Evolutionary conservation across 2,888 invertebrate species (phyloP).

Genomic region (Eurytoma adleriae): DNA sequence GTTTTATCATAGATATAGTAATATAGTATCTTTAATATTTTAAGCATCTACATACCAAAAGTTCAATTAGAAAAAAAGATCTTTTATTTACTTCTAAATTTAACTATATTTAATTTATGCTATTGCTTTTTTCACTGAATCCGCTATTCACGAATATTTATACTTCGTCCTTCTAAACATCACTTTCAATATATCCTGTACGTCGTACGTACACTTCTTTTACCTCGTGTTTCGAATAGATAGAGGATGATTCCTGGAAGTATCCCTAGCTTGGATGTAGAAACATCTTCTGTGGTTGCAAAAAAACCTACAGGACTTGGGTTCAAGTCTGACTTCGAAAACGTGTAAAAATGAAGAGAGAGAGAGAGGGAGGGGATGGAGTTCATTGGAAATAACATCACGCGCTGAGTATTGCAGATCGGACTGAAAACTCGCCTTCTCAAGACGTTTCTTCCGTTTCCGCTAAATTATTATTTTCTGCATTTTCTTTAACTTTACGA

Average conservation of each 20-base stretch:
- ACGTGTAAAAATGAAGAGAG: not conserved
- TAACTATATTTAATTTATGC: too few species aligned
- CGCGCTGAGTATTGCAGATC: slow-evolving; percentile 70
- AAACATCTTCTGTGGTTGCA: slow-evolving; percentile 46
- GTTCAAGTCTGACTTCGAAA: not conserved
- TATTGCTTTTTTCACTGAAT: not conserved
- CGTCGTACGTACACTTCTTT: not conserved
- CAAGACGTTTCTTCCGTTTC: slow-evolving; percentile 19
- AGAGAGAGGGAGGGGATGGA: not conserved
- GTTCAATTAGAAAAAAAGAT: too few species aligned
- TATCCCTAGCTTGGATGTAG: slow-evolving; percentile 44
- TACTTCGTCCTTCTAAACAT: not conserved
- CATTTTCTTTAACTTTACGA: slow-evolving; percentile 6
- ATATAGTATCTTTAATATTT: too few species aligned
- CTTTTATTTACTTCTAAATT: too few species aligned
- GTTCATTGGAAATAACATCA: slow-evolving; percentile 70
- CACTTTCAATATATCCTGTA: slow-evolving; percentile 59
- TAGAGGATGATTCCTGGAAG: slow-evolving; percentile 51
- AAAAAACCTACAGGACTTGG: slow-evolving; percentile 8
- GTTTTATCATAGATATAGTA: too few species aligned
- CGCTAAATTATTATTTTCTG: slow-evolving; percentile 21
- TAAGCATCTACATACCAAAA: too few species aligned
- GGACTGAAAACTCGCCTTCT: slow-evolving; percentile 51
- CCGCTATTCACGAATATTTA: not conserved
- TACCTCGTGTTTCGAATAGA: slow-evolving; percentile 64